Percentiles rank a stretch among this genome's conserved stretches.
phyloP scores from a whole-genome alignment of 2,888 invertebrate genomes.

The Myopa testacea region DNA sequence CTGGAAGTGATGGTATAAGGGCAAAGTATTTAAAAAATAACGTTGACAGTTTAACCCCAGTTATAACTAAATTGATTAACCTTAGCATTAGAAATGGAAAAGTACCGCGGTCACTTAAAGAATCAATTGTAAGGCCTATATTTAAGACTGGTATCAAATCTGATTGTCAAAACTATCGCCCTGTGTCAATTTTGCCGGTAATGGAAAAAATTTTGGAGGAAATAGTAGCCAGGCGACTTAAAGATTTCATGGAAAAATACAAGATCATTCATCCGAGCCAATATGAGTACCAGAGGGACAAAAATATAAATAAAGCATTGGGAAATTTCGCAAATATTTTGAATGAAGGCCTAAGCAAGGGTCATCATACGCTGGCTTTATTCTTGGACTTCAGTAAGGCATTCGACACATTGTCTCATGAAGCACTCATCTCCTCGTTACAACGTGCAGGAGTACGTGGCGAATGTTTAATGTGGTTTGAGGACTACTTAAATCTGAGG shows the following conservation, averaged over 20 bases:
- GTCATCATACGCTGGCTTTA: constrained; percentile 1
- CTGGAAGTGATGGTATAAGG: no score
- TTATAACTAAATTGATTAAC: background rate
- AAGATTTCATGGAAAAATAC: constrained; percentile 10
- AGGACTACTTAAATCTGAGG: constrained; percentile 17
- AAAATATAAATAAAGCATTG: constrained; percentile 26
- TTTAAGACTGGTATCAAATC: constrained; percentile 1
- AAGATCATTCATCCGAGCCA: constrained; percentile 13
- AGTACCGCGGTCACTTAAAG: background rate
- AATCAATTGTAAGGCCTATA: constrained; percentile 3
- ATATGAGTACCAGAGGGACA: constrained; percentile 15
- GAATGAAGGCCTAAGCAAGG: constrained; percentile 23
- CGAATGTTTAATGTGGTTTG: constrained; percentile 1
- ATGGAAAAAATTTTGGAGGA: constrained; percentile 38
- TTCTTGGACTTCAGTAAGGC: constrained; percentile 19
- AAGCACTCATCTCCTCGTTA: background rate
- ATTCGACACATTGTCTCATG: constrained; percentile 32
- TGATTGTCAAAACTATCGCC: constrained; percentile 23
- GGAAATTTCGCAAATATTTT: constrained; percentile 18
- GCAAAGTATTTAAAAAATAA: no score
- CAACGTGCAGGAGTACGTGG: constrained; percentile 30
- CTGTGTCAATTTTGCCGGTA: constrained; percentile 12
- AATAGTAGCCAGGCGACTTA: constrained; percentile 15
- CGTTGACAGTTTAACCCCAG: no score
- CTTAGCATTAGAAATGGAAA: background rate